Evolutionary conservation across 2,113 vertebrate genomes (phyloP).

Genomic region (Cinclus cinclus): DNA sequence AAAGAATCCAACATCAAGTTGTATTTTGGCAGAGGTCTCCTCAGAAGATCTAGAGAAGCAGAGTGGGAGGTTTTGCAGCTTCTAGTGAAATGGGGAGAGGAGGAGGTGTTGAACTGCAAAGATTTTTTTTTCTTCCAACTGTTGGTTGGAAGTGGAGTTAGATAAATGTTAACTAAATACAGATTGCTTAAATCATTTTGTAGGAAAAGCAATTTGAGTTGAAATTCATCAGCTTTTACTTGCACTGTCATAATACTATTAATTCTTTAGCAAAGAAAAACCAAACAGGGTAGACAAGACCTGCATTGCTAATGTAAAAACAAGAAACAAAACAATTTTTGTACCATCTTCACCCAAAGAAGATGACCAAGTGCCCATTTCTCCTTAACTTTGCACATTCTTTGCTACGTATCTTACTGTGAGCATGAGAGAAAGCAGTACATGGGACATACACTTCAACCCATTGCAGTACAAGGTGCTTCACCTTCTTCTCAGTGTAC

Average conservation of each 20-base stretch:
- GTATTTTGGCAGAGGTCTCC: slow-evolving; percentile 50
- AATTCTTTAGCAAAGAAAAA: slow-evolving; percentile 41
- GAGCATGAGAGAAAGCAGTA: not conserved
- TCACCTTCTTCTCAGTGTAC: not conserved
- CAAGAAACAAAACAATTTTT: not conserved
- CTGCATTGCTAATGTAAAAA: slow-evolving; percentile 3
- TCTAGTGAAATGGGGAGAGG: slow-evolving; percentile 37
- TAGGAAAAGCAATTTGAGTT: slow-evolving; percentile 46
- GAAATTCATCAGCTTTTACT: slow-evolving; percentile 54
- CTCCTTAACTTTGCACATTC: not conserved
- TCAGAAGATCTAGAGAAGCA: not conserved
- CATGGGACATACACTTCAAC: not conserved
- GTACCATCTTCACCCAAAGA: not conserved
- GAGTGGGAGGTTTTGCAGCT: slow-evolving; percentile 63
- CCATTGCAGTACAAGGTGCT: not conserved
- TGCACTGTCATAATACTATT: slow-evolving; percentile 65
- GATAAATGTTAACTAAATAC: slow-evolving; percentile 66
- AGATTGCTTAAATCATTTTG: slow-evolving; percentile 41
- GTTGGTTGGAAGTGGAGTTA: slow-evolving; percentile 50
- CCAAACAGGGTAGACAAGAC: slow-evolving; percentile 42
- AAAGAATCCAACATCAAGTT: not conserved
- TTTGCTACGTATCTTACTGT: not conserved
- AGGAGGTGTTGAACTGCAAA: slow-evolving; percentile 59
- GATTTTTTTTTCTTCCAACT: slow-evolving; percentile 57
- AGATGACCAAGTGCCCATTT: not conserved